phyloP scores from a whole-genome alignment of 2,888 invertebrate genomes.

The Volucella inanis region DNA sequence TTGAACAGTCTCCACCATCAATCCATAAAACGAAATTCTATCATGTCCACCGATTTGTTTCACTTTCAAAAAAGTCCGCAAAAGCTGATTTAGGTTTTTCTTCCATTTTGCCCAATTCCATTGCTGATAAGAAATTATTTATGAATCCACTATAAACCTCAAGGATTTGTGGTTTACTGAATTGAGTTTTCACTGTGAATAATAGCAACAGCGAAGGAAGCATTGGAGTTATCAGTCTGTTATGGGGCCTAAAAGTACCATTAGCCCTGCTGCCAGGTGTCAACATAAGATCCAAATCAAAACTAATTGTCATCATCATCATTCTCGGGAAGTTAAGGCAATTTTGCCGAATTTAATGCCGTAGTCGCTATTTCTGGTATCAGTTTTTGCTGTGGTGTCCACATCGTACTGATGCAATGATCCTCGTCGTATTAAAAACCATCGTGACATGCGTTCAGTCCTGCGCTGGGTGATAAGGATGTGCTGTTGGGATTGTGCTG shows the following conservation, averaged over 20 bases:
- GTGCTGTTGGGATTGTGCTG: conserved; percentile 77
- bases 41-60: conserved; percentile 96
- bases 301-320: conserved; percentile 80
- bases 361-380: conserved; percentile 77
- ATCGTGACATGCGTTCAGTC: conserved; percentile 87
- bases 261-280: conserved; percentile 81
- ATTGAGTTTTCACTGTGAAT: conserved; percentile 98
- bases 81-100: conserved; percentile 95
- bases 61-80: conserved; percentile 95
- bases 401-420: conserved; percentile 93
- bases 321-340: conserved; percentile 91
- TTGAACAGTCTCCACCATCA: conserved; percentile 97
- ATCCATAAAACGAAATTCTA: conserved; percentile 95
- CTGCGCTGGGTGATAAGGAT: conserved; percentile 77
- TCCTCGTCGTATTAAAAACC: conserved; percentile 94
- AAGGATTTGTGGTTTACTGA: conserved; percentile 95
- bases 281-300: conserved; percentile 81
- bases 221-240: conserved; percentile 85
- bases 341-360: conserved; percentile 83
- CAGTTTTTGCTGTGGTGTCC: too few relatives aligned
- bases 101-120: conserved; percentile 97
- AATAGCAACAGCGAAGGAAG: conserved; percentile 94
- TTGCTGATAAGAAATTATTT: conserved; percentile 97
- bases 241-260: conserved; percentile 80
- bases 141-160: conserved; percentile 98